Percentiles rank a stretch among this genome's conserved stretches.
Conservation (phyloP, 2,797 vertebrate species). For the Phylloscopus collybita region DNA sequence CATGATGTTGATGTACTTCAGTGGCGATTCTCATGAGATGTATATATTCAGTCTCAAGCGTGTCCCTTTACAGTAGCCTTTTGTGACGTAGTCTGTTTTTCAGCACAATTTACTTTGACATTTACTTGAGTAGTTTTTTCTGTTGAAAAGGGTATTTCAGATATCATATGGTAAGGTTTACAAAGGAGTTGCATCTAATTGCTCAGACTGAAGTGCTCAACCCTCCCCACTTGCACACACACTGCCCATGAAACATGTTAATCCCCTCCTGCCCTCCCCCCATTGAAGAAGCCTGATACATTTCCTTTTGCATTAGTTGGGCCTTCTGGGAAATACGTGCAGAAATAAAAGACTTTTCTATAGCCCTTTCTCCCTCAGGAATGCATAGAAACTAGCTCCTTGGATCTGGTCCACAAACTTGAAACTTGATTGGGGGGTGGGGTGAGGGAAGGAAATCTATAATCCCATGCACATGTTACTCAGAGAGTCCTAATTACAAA, state of each 20-base stretch:
- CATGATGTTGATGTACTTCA: neutral
- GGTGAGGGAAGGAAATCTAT: neutral
- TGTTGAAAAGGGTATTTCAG: constrained; percentile 9
- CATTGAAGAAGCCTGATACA: constrained; percentile 23
- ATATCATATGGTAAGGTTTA: neutral
- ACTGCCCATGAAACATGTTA: constrained; percentile 11
- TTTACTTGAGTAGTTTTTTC: neutral
- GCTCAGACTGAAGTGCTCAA: neutral
- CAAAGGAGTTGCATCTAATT: constrained; percentile 17
- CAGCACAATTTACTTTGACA: neutral
- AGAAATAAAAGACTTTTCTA: constrained; percentile 66
- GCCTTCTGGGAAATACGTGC: constrained; percentile 66
- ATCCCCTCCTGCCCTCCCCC: constrained; percentile 30
- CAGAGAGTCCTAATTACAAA: neutral
- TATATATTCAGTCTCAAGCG: neutral
- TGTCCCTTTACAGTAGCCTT: neutral
- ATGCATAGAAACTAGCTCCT: constrained; percentile 56
- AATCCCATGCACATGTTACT: neutral
- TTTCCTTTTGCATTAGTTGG: constrained; percentile 57
- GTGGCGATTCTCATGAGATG: neutral
- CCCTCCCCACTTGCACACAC: neutral
- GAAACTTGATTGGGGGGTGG: neutral
- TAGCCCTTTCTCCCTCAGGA: constrained; percentile 58
- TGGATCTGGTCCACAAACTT: constrained; percentile 35
- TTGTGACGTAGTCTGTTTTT: neutral